These are phyloP conservation scores for Mechanitis mazaeus DNA, from an alignment of 2,888 invertebrate species.

Conservation along the genomic window DNA sequence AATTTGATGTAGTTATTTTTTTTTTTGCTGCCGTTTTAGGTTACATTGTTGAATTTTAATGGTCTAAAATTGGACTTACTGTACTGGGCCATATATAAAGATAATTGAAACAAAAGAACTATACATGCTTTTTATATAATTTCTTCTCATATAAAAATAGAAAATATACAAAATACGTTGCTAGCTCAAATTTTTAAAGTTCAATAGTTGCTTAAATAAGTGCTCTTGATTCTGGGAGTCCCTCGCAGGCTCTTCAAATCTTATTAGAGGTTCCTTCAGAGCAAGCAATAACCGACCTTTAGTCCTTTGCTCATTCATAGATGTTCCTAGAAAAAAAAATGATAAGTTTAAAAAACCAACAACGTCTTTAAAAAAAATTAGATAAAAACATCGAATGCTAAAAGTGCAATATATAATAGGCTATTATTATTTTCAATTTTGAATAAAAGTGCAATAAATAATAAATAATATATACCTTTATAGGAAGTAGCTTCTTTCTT, in stretches of 20 bases:
- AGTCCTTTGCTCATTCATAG: slow-evolving; percentile 9
- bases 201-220: slow-evolving; percentile 47
- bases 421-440: no score
- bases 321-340: slow-evolving; percentile 7
- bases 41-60: no score
- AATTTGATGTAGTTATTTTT: no score
- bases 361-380: neutral
- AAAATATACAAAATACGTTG: slow-evolving; percentile 11
- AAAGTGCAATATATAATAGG: no score
- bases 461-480: neutral
- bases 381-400: no score
- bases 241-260: slow-evolving; percentile 36
- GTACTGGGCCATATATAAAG: no score
- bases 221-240: slow-evolving; percentile 37
- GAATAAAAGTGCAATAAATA: no score
- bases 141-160: no score
- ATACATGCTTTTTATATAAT: no score
- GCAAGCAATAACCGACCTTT: slow-evolving; percentile 12
- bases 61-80: no score
- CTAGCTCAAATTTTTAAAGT: slow-evolving; percentile 43
- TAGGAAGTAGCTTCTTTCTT: slow-evolving; percentile 16
- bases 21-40: no score
- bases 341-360: neutral
- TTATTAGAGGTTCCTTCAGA: slow-evolving; percentile 25
- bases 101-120: no score